Evolutionary conservation across 2,888 invertebrate genomes (phyloP).

Genomic region (Balanococcus diminutus): DNA sequence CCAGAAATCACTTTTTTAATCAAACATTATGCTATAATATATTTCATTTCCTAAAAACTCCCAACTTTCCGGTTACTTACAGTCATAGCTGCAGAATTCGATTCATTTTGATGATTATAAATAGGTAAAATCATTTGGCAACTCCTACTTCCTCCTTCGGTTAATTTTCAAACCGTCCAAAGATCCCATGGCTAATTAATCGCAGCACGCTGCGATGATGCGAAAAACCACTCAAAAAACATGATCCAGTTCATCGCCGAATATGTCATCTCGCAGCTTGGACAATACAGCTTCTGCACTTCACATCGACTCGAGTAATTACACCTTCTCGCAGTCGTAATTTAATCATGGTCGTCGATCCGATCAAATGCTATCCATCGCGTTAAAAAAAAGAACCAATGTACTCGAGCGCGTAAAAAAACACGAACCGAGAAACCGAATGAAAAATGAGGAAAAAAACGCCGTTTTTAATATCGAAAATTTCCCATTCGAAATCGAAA

Average conservation of each 20-base stretch:
- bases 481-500: background rate
- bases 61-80: no score
- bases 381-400: background rate
- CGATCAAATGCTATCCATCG: background rate
- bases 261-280: background rate
- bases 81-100: background rate
- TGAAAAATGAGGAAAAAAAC: background rate
- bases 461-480: background rate
- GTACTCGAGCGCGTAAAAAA: background rate
- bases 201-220: background rate
- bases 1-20: no score
- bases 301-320: background rate
- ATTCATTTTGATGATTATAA: background rate
- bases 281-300: background rate
- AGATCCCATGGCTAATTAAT: no score
- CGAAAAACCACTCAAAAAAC: background rate
- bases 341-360: background rate
- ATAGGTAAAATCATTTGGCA: background rate
- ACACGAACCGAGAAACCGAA: background rate
- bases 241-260: background rate
- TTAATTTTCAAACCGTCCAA: background rate
- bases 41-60: no score
- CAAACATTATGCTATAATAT: no score
- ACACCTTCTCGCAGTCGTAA: background rate
- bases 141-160: background rate